A percentile compares a stretch with the other conserved stretches of the same genome.
phyloP scores from a whole-genome alignment of 2,797 vertebrate species.

The Phrynocephalus guinanensis region DNA sequence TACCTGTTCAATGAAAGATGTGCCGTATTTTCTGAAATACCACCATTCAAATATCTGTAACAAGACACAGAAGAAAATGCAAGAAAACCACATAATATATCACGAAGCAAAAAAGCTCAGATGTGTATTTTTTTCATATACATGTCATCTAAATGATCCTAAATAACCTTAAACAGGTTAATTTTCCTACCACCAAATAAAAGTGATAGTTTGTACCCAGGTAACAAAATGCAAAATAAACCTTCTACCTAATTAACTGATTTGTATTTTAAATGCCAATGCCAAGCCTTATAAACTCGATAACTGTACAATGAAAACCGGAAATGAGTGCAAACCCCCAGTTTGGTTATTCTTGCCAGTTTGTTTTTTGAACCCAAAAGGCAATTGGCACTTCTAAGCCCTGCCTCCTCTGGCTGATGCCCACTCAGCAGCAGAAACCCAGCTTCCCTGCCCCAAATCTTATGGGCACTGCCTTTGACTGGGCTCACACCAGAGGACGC shows the following conservation, averaged over 20 bases:
- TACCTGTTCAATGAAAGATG: constrained; percentile 98
- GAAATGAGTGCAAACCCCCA: too few species aligned
- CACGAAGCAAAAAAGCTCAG: background rate
- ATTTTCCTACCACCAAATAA: background rate
- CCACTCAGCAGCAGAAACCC: too few species aligned
- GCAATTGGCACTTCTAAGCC: too few species aligned
- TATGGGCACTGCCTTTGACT: too few species aligned
- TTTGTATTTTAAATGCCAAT: background rate
- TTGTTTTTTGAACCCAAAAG: too few species aligned
- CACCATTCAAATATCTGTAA: constrained; percentile 98
- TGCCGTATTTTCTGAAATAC: constrained; percentile 97
- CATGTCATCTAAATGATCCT: background rate
- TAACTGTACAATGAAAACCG: background rate
- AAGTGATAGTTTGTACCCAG: background rate
- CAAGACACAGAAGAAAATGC: constrained; percentile 48
- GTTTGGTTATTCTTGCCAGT: too few species aligned
- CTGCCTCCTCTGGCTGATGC: too few species aligned
- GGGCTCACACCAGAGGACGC: too few species aligned
- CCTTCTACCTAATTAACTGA: background rate
- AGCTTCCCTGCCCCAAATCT: too few species aligned
- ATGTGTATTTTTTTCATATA: background rate
- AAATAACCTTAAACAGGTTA: background rate
- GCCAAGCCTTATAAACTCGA: background rate
- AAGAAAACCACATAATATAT: background rate
- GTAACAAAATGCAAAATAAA: background rate